A percentile compares a stretch with the other conserved stretches of the same genome.
Evolutionary conservation across 2,888 invertebrate species (phyloP).

Genomic region (Anthrax anthrax): DNA sequence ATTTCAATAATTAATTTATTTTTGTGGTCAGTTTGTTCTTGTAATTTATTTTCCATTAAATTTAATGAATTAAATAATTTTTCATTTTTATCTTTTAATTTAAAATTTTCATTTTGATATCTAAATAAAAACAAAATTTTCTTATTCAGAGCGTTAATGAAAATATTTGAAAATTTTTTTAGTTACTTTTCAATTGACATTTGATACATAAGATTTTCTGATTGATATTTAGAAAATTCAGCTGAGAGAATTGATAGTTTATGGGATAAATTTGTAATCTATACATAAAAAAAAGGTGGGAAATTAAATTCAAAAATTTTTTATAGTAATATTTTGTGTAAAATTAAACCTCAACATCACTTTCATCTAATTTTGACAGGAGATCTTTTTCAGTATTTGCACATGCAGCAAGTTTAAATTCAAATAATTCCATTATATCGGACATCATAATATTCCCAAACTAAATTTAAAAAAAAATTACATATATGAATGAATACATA

Average conservation of each 20-base stretch:
- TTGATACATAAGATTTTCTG: slow-evolving; percentile 6
- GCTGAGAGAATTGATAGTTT: slow-evolving; percentile 10
- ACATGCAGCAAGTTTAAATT: slow-evolving; percentile 10
- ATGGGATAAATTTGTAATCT: slow-evolving; percentile 11
- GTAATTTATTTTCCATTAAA: not conserved
- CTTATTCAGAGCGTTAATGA: not conserved
- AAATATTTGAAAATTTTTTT: not conserved
- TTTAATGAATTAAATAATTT: not conserved
- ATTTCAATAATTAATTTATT: slow-evolving; percentile 3
- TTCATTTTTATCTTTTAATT: slow-evolving; percentile 1
- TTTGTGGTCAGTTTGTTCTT: slow-evolving; percentile 1
- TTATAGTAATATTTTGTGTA: not conserved
- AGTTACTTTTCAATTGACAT: slow-evolving; percentile 9
- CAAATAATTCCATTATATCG: slow-evolving; percentile 12
- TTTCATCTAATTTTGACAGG: slow-evolving; percentile 9
- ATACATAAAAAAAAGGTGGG: not conserved
- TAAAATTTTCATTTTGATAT: not conserved
- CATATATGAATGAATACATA: no score
- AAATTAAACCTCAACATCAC: slow-evolving; percentile 7
- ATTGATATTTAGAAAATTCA: slow-evolving; percentile 12
- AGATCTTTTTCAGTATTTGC: slow-evolving; percentile 10
- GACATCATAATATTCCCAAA: slow-evolving; percentile 9
- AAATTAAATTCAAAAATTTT: not conserved
- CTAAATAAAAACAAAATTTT: not conserved
- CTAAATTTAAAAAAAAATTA: no score